Conservation (phyloP, 2,888 invertebrate species). For the Noctua fimbriata region DNA sequence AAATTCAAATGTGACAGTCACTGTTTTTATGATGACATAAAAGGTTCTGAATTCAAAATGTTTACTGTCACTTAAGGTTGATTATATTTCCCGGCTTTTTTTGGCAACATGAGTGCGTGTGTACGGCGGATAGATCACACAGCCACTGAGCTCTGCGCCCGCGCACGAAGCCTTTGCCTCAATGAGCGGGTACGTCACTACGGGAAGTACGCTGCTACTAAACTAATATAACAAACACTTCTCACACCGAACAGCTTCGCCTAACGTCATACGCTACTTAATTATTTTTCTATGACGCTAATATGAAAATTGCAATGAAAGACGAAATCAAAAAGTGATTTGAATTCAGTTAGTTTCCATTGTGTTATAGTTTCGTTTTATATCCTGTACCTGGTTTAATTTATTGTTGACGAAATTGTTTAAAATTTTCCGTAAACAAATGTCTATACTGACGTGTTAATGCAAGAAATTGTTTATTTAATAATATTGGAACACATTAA, state of each 20-base stretch:
- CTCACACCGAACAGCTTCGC: constrained; percentile 72
- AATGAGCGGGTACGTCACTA: constrained; percentile 87
- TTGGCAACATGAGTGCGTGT: constrained; percentile 86
- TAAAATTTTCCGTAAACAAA: constrained; percentile 52
- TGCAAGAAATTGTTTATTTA: constrained; percentile 46
- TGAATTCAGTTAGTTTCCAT: constrained; percentile 46
- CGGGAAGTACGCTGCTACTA: constrained; percentile 88
- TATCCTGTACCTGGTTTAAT: constrained; percentile 55
- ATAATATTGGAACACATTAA: constrained; percentile 24
- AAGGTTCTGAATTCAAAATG: not conserved
- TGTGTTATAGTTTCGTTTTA: constrained; percentile 44
- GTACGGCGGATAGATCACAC: constrained; percentile 88
- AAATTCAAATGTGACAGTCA: constrained; percentile 45
- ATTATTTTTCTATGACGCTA: constrained; percentile 80
- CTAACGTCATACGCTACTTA: constrained; percentile 79
- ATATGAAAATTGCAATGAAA: constrained; percentile 61
- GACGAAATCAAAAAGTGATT: constrained; percentile 72
- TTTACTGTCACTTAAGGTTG: constrained; percentile 4
- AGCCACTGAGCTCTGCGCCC: constrained; percentile 85
- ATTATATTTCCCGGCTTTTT: constrained; percentile 51
- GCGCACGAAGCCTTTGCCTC: constrained; percentile 84
- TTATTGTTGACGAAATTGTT: constrained; percentile 18
- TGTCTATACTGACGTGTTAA: constrained; percentile 27
- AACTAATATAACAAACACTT: constrained; percentile 82
- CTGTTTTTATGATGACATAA: constrained; percentile 17